Conservation (phyloP, 2,113 vertebrate genomes). For the Sebastes schlegelii region DNA sequence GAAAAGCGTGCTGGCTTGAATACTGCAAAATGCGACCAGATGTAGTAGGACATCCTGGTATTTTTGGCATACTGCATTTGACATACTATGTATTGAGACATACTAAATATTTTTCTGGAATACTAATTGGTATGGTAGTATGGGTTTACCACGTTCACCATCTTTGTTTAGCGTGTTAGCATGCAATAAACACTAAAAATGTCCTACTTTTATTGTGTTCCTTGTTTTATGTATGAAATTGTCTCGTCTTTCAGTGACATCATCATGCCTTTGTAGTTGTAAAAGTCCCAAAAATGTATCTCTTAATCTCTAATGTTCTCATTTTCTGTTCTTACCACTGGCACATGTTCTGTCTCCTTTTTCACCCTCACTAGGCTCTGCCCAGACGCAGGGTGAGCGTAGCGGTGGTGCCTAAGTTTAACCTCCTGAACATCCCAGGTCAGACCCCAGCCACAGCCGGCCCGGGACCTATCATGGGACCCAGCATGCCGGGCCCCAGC, state of each 20-base stretch:
- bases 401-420: constrained; percentile 98
- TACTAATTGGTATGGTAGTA: too few species aligned
- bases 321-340: background rate
- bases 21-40: too few species aligned
- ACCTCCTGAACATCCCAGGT: constrained; percentile 92
- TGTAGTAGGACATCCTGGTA: too few species aligned
- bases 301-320: too few species aligned
- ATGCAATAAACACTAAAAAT: background rate
- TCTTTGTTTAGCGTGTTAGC: background rate
- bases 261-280: background rate
- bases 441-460: constrained; percentile 83
- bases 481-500: constrained; percentile 52
- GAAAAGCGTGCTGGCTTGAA: too few species aligned
- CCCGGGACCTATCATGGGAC: constrained; percentile 76
- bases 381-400: constrained; percentile 97
- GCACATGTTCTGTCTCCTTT: background rate
- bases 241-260: background rate
- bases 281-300: background rate
- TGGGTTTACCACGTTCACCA: background rate
- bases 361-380: constrained; percentile 86
- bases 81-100: too few species aligned
- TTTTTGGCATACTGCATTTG: too few species aligned
- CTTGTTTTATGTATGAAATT: background rate
- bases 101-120: too few species aligned
- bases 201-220: background rate